Percentiles rank a stretch among this genome's conserved stretches.
Evolutionary conservation across 2,888 invertebrate genomes (phyloP).

Genomic region (Chloroclystis v-ata): DNA sequence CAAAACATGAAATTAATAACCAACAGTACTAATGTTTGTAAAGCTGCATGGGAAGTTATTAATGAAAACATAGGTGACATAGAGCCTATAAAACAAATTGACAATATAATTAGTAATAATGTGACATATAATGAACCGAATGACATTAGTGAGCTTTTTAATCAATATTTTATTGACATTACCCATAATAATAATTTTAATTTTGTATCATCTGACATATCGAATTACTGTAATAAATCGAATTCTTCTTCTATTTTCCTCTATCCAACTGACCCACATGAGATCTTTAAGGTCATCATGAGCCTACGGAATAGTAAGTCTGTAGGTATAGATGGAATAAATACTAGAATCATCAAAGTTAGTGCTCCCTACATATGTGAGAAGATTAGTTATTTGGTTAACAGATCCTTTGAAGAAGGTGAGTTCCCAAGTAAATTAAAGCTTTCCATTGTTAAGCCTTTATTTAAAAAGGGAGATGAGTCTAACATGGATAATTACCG

Average conservation of each 20-base stretch:
- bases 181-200: background rate
- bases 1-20: background rate
- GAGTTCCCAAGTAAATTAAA: background rate
- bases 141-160: background rate
- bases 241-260: background rate
- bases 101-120: background rate
- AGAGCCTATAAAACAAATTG: background rate
- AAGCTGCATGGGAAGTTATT: background rate
- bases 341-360: background rate
- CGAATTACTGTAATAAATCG: background rate
- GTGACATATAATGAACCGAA: background rate
- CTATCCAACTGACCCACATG: background rate
- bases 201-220: background rate
- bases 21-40: background rate
- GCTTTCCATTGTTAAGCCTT: conserved; percentile 8
- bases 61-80: background rate
- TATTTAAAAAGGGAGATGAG: conserved; percentile 3
- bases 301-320: background rate
- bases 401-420: background rate
- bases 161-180: background rate
- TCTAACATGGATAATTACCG: background rate
- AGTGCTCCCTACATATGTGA: background rate
- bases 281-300: background rate
- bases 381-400: background rate
- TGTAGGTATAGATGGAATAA: background rate